phyloP scores from a whole-genome alignment of 2,113 vertebrate genomes.

The Mesitornis unicolor region DNA sequence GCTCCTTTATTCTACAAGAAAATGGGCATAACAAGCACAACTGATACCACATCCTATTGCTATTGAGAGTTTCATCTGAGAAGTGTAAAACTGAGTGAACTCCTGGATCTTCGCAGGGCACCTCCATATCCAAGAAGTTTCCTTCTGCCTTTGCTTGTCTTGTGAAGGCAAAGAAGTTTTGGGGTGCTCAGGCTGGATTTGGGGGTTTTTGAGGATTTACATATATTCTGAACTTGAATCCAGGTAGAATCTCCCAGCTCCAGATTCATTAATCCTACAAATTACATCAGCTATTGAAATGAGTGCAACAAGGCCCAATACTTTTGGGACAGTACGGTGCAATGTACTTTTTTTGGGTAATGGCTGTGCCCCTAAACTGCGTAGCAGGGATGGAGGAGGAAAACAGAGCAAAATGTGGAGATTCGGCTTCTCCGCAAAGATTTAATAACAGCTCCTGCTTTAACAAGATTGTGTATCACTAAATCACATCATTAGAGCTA shows the following conservation, averaged over 20 bases:
- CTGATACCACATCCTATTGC: neutral
- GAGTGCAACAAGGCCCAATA: neutral
- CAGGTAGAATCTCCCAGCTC: neutral
- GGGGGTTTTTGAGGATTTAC: neutral
- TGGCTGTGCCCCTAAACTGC: neutral
- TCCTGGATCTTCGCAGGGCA: neutral
- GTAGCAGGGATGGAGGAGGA: neutral
- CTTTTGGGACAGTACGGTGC: too few relatives aligned
- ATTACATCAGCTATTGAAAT: neutral
- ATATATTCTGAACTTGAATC: neutral
- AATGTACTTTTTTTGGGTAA: rapidly evolving
- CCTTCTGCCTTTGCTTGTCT: neutral
- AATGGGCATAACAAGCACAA: neutral
- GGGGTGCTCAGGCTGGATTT: neutral
- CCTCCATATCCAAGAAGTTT: neutral
- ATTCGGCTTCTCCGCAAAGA: neutral
- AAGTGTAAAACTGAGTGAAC: neutral
- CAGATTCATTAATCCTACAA: neutral
- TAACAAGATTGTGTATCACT: neutral
- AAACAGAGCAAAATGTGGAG: neutral
- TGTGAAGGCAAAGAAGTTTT: neutral
- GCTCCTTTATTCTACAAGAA: neutral
- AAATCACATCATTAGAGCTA: neutral
- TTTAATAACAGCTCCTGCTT: neutral
- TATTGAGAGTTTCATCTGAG: neutral